phyloP scores from a whole-genome alignment of 2,113 vertebrate species.

The Thalassarche chlororhynchos region DNA sequence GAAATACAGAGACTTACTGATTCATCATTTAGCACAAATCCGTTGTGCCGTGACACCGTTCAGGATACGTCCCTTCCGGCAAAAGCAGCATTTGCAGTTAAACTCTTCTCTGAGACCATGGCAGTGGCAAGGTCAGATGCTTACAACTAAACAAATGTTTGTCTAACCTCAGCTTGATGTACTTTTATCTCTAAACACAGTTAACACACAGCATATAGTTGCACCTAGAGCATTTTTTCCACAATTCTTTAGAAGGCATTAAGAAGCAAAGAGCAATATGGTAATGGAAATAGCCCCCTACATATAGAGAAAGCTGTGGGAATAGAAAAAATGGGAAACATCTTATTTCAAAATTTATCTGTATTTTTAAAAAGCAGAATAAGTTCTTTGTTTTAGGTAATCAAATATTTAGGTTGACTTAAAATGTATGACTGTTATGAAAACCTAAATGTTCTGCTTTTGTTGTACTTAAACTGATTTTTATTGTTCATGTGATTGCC shows the following conservation, averaged over 20 bases:
- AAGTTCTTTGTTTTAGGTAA: background rate
- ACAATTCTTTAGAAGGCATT: background rate
- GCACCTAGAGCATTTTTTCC: background rate
- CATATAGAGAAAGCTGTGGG: background rate
- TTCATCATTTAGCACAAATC: background rate
- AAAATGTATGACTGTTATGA: background rate
- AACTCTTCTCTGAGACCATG: background rate
- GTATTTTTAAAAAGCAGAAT: background rate
- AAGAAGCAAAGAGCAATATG: background rate
- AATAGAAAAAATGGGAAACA: background rate
- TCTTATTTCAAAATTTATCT: background rate
- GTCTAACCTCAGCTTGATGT: background rate
- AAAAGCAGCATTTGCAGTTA: background rate
- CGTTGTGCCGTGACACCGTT: background rate
- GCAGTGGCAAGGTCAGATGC: background rate
- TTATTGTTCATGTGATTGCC: background rate
- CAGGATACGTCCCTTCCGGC: background rate
- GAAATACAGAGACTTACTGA: background rate
- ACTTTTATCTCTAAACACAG: background rate
- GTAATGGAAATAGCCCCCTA: background rate
- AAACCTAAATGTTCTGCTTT: background rate
- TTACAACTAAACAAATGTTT: background rate
- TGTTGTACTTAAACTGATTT: background rate
- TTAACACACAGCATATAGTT: background rate
- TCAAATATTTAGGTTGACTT: background rate